A percentile compares a stretch with the other conserved stretches of the same genome.
Evolutionary conservation across 2,113 vertebrate genomes (phyloP).

Genomic region (Larimichthys polyactis): DNA sequence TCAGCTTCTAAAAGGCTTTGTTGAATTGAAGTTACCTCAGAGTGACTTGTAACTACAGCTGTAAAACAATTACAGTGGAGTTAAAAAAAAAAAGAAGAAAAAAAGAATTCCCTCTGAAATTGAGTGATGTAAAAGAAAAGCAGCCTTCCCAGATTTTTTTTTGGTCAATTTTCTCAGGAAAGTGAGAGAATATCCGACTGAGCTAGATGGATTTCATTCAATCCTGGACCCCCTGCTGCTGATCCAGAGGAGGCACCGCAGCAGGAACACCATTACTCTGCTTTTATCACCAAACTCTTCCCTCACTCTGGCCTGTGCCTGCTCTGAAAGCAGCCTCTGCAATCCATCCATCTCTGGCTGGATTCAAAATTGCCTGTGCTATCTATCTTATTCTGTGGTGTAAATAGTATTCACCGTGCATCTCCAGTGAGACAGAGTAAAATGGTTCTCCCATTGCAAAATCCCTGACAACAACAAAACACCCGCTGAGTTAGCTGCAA

Average conservation of each 20-base stretch:
- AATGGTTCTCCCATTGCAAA: slow-evolving; percentile 26
- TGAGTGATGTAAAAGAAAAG: background rate
- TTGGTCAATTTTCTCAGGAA: slow-evolving; percentile 27
- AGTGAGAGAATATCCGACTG: slow-evolving; percentile 25
- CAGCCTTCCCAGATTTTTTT: background rate
- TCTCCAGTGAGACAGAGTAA: slow-evolving; percentile 32
- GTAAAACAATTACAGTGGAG: background rate
- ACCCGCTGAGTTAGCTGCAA: slow-evolving; percentile 21
- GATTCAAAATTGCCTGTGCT: slow-evolving; percentile 64
- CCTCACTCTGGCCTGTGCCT: slow-evolving; percentile 36
- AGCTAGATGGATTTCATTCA: slow-evolving; percentile 55
- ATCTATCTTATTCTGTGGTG: slow-evolving; percentile 47
- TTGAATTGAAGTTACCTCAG: too few species aligned
- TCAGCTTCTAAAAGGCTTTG: too few species aligned
- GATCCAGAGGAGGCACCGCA: slow-evolving; percentile 40
- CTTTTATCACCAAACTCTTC: slow-evolving; percentile 68
- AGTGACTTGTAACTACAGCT: background rate
- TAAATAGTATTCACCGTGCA: slow-evolving; percentile 38
- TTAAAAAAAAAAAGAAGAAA: background rate
- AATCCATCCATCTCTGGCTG: slow-evolving; percentile 61
- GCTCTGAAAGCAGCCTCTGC: slow-evolving; percentile 43
- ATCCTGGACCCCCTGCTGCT: slow-evolving; percentile 46
- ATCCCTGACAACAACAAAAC: slow-evolving; percentile 50
- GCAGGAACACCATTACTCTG: slow-evolving; percentile 63
- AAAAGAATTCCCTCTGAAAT: background rate